Evolutionary conservation across 2,888 invertebrate genomes (phyloP), one percentile per base, ranked within the genome.

Genomic region (Drosophila macrospina): DNA sequence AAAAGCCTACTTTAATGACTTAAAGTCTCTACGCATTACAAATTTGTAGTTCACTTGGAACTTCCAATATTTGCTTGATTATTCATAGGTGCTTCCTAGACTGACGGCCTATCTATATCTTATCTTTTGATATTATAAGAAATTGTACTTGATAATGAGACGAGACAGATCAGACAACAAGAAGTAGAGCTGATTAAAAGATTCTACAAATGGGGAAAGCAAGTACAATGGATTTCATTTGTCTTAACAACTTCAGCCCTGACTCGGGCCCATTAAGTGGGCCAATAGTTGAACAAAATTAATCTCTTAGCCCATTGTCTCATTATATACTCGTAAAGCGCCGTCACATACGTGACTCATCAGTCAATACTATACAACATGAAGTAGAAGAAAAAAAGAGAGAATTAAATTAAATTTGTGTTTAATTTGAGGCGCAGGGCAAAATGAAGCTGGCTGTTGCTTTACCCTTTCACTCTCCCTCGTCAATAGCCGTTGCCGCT

Each of bases 281-380:
- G 37, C 47, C 24, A 42, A 42, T 28, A 37, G 28, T 28, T 28
- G 28, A 6, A 42, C 5, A 3, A 32, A 11, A 20, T 0, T 8
- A 30, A 28, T 13, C 15, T 48, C 26, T 20, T 39, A 7, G 11
- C 37, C 30, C n/a, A 6, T 30, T 30, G 16, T n/a, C 50, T 41
- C 44, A 32, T 55, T 55, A 32, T 44, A 28, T 34, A 26, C 24
- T 39, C 34, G 13, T 30, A 30, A 34, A 39, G 20, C 28, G 30
- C 0, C 16, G 26, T n/a, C 39, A 41, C 20, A 30, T 16, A 28
- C 16, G 30, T 70, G 69, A 70, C 62, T 69, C 69, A 69, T 51
- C 39, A 11, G 11, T 44, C 48, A 34, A 61, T 42, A 56, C 48
- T 28, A 61, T 42, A 56, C 50, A 57, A 24, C 10, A 34, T 8